Conservation (phyloP, 2,797 vertebrate species). For the Petrocephalus schoutedeni region DNA sequence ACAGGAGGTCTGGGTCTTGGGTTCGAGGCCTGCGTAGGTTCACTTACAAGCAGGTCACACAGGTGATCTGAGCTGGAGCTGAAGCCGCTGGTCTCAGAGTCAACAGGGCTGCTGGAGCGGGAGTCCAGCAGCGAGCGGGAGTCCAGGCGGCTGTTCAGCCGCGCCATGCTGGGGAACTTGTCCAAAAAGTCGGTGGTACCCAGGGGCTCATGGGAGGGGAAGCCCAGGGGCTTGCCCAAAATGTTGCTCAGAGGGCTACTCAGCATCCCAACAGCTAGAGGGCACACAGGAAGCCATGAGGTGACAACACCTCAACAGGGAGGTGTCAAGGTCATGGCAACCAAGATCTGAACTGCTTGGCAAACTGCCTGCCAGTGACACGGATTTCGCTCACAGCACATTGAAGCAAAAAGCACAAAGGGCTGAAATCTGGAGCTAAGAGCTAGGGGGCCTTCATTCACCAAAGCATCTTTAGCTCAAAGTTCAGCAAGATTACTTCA, state of each 20-base stretch:
- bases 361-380: neutral
- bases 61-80: constrained; percentile 97
- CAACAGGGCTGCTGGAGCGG: constrained; percentile 91
- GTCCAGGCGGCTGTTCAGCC: constrained; percentile 76
- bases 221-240: constrained; percentile 75
- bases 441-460: neutral
- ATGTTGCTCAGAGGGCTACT: constrained; percentile 78
- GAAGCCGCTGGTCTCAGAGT: constrained; percentile 96
- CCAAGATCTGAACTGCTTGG: neutral
- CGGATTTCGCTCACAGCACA: neutral
- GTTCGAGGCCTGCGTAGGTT: neutral
- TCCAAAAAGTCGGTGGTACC: constrained; percentile 82
- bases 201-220: constrained; percentile 67
- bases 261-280: constrained; percentile 78
- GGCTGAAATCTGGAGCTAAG: neutral
- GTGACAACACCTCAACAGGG: neutral
- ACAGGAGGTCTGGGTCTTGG: neutral
- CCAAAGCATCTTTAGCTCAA: neutral
- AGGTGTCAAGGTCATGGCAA: neutral
- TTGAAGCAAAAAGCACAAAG: neutral
- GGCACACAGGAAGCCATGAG: neutral
- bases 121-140: constrained; percentile 85
- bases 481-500: neutral
- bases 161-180: constrained; percentile 77
- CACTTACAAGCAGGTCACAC: constrained; percentile 81